Percentiles rank a stretch among this genome's conserved stretches.
Conservation (phyloP, 2,888 invertebrate genomes). For the Sminthurinus aureus region DNA sequence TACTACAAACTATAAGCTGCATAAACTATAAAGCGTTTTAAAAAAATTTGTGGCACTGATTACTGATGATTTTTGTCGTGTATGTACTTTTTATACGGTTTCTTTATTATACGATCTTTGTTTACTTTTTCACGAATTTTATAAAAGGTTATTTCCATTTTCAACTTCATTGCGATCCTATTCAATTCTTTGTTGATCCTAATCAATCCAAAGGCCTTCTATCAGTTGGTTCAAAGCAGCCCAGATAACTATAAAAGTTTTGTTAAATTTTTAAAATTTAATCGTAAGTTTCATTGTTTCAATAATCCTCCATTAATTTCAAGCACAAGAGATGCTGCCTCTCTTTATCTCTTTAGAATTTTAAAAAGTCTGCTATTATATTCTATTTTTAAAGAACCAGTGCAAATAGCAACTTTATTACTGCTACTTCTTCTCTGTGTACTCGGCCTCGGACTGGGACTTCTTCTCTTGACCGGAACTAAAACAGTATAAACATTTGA, state of each 20-base stretch:
- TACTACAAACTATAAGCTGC: too few species aligned
- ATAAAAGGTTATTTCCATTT: constrained; percentile 16
- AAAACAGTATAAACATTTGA: constrained; percentile 8
- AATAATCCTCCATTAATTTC: neutral
- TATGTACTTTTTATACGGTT: neutral
- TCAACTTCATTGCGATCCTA: constrained; percentile 28
- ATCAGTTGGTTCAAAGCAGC: neutral
- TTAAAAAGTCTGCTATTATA: neutral
- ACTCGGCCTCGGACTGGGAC: constrained; percentile 29
- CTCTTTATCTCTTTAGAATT: neutral
- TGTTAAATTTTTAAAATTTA: constrained; percentile 25
- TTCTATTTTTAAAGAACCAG: constrained; percentile 8
- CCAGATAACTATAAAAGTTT: constrained; percentile 23
- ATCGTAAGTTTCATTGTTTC: constrained; percentile 8
- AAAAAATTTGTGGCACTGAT: neutral
- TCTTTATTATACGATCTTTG: neutral
- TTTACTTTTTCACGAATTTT: too few species aligned
- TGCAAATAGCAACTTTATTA: constrained; percentile 28
- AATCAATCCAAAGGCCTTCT: constrained; percentile 1
- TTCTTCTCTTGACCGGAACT: constrained; percentile 25
- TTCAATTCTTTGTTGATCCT: constrained; percentile 27
- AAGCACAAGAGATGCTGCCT: neutral
- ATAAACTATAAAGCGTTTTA: too few species aligned
- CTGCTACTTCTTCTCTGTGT: constrained; percentile 31
- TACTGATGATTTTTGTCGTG: neutral